Evolutionary conservation across 1,140 invertebrate genomes (phyloP).

Genomic region (Penaeus japonicus): DNA sequence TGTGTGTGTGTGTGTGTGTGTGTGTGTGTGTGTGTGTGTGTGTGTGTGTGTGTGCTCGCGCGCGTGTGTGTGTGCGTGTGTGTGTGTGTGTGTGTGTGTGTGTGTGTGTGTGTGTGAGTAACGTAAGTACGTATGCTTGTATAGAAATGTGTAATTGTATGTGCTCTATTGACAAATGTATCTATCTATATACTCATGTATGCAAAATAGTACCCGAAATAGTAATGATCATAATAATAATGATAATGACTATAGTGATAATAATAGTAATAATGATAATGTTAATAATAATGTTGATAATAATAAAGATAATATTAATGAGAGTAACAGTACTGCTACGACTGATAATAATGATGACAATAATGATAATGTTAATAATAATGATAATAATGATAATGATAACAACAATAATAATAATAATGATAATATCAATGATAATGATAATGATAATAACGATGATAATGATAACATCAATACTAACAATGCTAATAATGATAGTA

Average conservation of each 20-base stretch:
- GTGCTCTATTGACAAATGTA: neutral
- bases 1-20: neutral
- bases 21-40: conserved; percentile 11
- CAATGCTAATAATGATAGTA: neutral
- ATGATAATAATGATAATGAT: too few species aligned
- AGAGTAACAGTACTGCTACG: too few species aligned
- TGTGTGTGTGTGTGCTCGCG: neutral
- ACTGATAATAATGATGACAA: too few species aligned
- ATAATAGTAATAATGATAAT: too few species aligned
- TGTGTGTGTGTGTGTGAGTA: neutral
- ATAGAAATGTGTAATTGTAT: neutral
- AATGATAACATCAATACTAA: too few species aligned
- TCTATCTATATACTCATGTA: conserved; percentile 13
- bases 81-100: neutral
- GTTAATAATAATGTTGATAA: too few species aligned
- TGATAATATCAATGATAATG: too few species aligned
- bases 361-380: too few species aligned
- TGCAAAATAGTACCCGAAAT: neutral
- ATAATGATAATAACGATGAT: too few species aligned
- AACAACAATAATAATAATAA: too few species aligned
- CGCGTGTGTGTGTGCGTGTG: neutral
- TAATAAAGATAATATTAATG: too few species aligned
- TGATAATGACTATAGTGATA: neutral
- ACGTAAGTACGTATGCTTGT: neutral
- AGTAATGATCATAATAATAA: neutral